These are phyloP conservation scores for Platysteira castanea DNA, from an alignment of 2,113 vertebrate species.

Conservation along the genomic window DNA sequence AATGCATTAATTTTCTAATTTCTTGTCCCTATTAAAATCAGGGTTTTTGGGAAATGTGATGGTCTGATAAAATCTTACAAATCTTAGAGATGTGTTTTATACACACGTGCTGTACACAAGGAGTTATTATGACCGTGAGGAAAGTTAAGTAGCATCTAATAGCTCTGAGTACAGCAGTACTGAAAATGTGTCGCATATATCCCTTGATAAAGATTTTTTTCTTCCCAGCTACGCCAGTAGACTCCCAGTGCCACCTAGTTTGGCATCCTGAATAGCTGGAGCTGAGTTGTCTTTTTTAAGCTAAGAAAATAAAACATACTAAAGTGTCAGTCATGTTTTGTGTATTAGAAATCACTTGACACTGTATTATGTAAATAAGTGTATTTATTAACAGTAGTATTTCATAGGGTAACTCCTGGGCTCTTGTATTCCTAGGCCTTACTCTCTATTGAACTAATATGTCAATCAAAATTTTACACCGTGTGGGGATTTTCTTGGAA, in stretches of 20 bases:
- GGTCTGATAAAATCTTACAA: not conserved
- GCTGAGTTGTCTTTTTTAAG: not conserved
- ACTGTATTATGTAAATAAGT: not conserved
- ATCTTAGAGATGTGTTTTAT: not conserved
- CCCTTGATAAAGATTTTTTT: not conserved
- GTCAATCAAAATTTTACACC: not conserved
- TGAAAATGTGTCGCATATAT: not conserved
- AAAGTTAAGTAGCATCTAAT: not conserved
- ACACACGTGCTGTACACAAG: not conserved
- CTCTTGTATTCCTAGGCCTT: not conserved
- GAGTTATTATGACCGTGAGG: not conserved
- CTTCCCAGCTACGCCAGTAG: not conserved
- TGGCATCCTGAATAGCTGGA: not conserved
- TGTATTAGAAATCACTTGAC: not conserved
- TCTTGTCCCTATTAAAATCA: not conserved
- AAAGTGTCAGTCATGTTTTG: not conserved
- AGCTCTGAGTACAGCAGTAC: not conserved
- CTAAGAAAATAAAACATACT: not conserved
- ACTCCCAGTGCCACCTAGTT: not conserved
- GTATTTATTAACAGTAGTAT: not conserved
- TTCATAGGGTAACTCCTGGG: not conserved
- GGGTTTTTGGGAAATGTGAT: not conserved
- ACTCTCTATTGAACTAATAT: not conserved
- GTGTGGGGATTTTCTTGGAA: not conserved
- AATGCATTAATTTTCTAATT: not conserved